A percentile compares a stretch with the other conserved stretches of the same genome.
Evolutionary conservation across 2,113 vertebrate species (phyloP).

Genomic region (Cranoglanis bouderius): DNA sequence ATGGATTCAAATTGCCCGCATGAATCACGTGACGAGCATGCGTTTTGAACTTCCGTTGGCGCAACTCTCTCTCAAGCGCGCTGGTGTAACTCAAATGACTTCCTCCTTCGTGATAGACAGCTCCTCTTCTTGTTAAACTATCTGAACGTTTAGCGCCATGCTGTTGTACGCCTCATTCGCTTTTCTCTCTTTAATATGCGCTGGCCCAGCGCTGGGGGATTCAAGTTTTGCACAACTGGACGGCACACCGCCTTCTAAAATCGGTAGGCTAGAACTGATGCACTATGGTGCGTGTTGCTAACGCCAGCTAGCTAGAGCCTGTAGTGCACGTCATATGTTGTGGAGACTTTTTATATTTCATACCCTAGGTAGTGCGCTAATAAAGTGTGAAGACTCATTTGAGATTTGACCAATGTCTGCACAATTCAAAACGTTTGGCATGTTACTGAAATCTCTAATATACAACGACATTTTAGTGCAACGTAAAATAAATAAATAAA

Average conservation of each 20-base stretch:
- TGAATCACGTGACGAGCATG: no score
- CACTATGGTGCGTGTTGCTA: neutral
- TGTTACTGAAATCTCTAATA: neutral
- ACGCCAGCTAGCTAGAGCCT: neutral
- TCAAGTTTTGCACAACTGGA: conserved; percentile 63
- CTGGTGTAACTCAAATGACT: no score
- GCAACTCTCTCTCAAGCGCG: no score
- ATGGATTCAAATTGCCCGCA: no score
- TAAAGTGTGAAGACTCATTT: neutral
- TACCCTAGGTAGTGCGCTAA: neutral
- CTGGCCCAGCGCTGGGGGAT: conserved; percentile 52
- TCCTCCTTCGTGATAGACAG: neutral
- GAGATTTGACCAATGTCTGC: neutral
- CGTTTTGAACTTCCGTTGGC: no score
- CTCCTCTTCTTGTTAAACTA: neutral
- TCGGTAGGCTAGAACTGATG: conserved; percentile 59
- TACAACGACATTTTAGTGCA: no score
- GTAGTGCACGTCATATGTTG: neutral
- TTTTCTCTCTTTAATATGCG: neutral
- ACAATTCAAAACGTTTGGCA: neutral
- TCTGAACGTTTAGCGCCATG: neutral
- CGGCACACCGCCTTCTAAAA: conserved; percentile 74
- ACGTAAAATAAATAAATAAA: no score
- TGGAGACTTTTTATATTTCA: neutral
- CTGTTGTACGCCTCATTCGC: neutral